Evolutionary conservation across 2,888 invertebrate genomes (phyloP).

Genomic region (Nyleta sp.): DNA sequence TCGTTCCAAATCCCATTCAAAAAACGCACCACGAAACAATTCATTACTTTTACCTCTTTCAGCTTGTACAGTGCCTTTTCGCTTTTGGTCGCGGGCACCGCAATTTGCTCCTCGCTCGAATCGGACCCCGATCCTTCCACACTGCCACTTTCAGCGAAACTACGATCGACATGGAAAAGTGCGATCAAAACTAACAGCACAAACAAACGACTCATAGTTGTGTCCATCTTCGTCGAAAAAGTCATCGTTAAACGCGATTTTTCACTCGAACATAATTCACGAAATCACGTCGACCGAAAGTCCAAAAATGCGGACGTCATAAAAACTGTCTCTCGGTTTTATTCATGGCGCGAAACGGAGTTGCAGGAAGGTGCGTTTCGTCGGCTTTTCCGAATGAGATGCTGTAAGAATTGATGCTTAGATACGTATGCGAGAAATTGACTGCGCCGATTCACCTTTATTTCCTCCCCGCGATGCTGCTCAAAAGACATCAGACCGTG

Average conservation of each 20-base stretch:
- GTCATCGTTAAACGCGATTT: no score
- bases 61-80: conserved; percentile 20
- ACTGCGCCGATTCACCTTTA: conserved; percentile 78
- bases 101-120: conserved; percentile 23
- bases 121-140: conserved; percentile 36
- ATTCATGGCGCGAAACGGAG: not conserved
- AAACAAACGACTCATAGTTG: not conserved
- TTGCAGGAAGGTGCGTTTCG: not conserved
- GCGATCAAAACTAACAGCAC: conserved; percentile 1
- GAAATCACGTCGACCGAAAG: no score
- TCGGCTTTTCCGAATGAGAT: conserved; percentile 34
- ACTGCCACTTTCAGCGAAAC: conserved; percentile 33
- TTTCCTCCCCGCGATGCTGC: conserved; percentile 76
- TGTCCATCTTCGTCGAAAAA: not conserved
- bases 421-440: conserved; percentile 76
- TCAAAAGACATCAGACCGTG: conserved; percentile 68
- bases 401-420: conserved; percentile 72
- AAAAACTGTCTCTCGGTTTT: no score
- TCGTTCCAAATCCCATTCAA: no score
- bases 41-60: conserved; percentile 45
- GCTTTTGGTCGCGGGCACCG: conserved; percentile 13
- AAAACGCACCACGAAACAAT: no score
- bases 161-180: not conserved
- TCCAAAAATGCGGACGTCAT: no score
- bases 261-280: no score